Conservation (phyloP, 64 coral and sea anemone genomes). For the Pocillopora verrucosa region DNA sequence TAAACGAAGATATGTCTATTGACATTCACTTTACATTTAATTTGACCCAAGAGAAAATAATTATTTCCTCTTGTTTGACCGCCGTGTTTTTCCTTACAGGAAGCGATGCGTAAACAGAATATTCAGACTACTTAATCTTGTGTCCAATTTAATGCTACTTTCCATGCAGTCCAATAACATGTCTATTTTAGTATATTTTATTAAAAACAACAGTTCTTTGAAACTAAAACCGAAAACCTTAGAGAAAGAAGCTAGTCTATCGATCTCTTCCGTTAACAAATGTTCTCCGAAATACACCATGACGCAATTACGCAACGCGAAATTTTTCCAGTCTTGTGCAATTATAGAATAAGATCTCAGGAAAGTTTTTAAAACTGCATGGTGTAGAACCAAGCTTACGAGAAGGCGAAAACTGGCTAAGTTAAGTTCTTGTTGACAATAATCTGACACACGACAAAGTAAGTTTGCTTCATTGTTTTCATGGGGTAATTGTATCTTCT, state of each 20-base stretch:
- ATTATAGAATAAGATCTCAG: background rate
- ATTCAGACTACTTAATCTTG: background rate
- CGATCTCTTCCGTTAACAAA: background rate
- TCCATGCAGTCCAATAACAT: background rate
- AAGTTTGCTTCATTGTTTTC: too few species aligned
- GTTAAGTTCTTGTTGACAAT: background rate
- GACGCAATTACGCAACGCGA: constrained; percentile 15
- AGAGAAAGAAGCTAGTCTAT: background rate
- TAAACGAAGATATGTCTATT: too few species aligned
- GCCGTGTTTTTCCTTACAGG: constrained; percentile 11
- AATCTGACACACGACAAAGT: too few species aligned
- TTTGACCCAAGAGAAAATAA: too few species aligned
- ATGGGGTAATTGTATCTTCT: too few species aligned
- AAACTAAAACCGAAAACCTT: background rate
- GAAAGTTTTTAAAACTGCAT: background rate
- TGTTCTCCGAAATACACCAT: background rate
- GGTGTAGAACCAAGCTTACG: background rate
- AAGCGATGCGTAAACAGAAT: constrained; percentile 19
- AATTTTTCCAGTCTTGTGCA: constrained; percentile 34
- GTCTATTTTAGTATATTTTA: background rate
- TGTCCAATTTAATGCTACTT: background rate
- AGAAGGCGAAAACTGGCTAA: background rate
- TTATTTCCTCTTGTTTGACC: background rate
- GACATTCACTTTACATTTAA: too few species aligned
- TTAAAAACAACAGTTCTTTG: background rate